Evolutionary conservation across 2,797 vertebrate species (phyloP).

Genomic region (Phoeniculus purpureus): DNA sequence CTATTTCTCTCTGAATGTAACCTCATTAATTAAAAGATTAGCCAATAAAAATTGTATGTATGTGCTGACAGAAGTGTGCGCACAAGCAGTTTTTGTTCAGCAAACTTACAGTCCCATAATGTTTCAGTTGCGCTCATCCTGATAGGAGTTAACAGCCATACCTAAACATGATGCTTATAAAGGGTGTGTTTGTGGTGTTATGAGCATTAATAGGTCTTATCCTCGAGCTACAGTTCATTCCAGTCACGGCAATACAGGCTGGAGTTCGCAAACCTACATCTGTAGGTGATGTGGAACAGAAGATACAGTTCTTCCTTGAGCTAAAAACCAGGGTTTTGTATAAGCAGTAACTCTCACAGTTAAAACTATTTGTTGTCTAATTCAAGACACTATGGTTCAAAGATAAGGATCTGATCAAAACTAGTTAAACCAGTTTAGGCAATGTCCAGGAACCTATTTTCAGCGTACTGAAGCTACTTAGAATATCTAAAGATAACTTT

Average conservation of each 20-base stretch:
- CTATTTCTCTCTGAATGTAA: background rate
- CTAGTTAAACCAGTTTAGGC: background rate
- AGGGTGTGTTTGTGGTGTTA: background rate
- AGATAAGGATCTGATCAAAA: background rate
- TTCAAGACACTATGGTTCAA: background rate
- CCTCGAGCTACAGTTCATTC: background rate
- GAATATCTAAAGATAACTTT: background rate
- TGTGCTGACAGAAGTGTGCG: background rate
- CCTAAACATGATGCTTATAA: background rate
- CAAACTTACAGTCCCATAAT: background rate
- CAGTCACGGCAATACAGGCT: background rate
- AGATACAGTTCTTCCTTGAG: background rate
- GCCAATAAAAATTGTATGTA: background rate
- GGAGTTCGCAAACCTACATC: background rate
- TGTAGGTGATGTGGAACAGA: accelerated
- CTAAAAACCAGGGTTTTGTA: background rate
- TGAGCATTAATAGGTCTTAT: background rate
- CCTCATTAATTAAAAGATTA: background rate
- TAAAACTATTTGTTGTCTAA: background rate
- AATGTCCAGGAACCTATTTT: background rate
- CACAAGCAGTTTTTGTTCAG: background rate
- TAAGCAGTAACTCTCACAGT: background rate
- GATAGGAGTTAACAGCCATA: background rate
- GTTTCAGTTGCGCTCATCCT: background rate
- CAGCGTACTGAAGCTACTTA: background rate